These are phyloP conservation scores for Bufotes viridis DNA, from an alignment of 2,797 vertebrate genomes.

Conservation along the genomic window DNA sequence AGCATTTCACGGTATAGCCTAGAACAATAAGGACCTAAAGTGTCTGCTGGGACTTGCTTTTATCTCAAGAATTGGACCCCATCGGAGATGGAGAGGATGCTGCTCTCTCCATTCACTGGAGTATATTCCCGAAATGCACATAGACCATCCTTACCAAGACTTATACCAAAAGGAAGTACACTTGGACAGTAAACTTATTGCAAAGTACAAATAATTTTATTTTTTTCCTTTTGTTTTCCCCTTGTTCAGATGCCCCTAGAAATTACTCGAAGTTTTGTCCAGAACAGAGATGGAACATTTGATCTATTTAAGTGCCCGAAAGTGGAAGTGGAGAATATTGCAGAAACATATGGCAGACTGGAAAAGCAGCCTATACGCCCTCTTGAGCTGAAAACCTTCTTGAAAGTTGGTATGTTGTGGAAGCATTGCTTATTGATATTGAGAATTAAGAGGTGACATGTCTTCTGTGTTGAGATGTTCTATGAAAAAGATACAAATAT, in stretches of 20 bases:
- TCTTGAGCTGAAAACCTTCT: conserved; percentile 89
- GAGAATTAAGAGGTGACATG: neutral
- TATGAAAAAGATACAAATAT: too few relatives aligned
- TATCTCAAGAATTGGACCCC: too few relatives aligned
- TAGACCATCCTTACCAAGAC: neutral
- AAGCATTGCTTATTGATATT: neutral
- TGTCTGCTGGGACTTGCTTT: too few relatives aligned
- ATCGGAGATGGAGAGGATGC: too few relatives aligned
- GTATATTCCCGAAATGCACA: neutral
- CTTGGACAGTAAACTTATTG: neutral
- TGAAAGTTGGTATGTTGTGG: conserved; percentile 86
- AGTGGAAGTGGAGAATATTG: conserved; percentile 77
- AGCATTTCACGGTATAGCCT: too few relatives aligned
- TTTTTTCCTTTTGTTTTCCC: neutral
- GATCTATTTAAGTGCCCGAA: conserved; percentile 82
- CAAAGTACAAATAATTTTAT: neutral
- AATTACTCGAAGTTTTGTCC: conserved; percentile 88
- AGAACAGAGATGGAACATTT: conserved; percentile 86
- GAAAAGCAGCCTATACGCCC: conserved; percentile 85
- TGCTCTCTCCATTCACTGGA: too few relatives aligned
- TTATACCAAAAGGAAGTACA: neutral
- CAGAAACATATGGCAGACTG: conserved; percentile 69
- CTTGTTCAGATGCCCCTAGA: conserved; percentile 84
- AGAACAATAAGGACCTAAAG: too few relatives aligned
- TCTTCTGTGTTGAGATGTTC: too few relatives aligned